Evolutionary conservation across 2,888 invertebrate species (phyloP), one percentile per base, ranked within the genome.

Genomic region (Agrochola lota): DNA sequence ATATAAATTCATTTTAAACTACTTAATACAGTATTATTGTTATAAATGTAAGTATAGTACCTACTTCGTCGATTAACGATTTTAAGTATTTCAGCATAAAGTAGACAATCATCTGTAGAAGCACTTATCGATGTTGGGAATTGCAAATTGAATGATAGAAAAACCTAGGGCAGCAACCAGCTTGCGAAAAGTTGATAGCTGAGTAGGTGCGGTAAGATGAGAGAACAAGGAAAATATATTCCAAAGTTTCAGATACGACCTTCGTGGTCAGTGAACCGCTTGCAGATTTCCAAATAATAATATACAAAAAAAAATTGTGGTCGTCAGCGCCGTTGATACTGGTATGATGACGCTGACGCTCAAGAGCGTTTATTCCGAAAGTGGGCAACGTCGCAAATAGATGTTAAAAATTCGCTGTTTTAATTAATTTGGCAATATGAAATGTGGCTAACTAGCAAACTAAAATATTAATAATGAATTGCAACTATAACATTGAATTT

Each of bases 1-100:
- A n/a, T 46, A 49, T n/a, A 69, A 79, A 8, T 23, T 68, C 17
- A 35, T 69, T 35, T 68, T 30, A 30, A 49, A 67, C 26, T 20
- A 67, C 4, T 12, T 15, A 15, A 11, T 69, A 69, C 35, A 57
- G 0, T 17, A n/a, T n/a, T 67, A 30, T 49, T 67, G 30, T 8
- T 5, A 35, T n/a, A 57, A 68, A 52, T 68, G 23, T 23, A 23
- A 15, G 9, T 8, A 49, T 9, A 23, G 8, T 67, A 67, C 15
- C 52, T 30, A 52, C 23, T 49, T 30, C 20, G 7, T 7, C 66
- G 3, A 26, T 26, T 43, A 43, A 43, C 6, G 26, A 66, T 46
- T 46, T 26, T 15, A 46, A 30, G 15, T 49, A 46, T 26, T 66
- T 46, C 11, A 67, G 46, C 8, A 49, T 67, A 67, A 20, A 26